Evolutionary conservation across 2,113 vertebrate species (phyloP).

Genomic region (Dicrurus megarhynchus): DNA sequence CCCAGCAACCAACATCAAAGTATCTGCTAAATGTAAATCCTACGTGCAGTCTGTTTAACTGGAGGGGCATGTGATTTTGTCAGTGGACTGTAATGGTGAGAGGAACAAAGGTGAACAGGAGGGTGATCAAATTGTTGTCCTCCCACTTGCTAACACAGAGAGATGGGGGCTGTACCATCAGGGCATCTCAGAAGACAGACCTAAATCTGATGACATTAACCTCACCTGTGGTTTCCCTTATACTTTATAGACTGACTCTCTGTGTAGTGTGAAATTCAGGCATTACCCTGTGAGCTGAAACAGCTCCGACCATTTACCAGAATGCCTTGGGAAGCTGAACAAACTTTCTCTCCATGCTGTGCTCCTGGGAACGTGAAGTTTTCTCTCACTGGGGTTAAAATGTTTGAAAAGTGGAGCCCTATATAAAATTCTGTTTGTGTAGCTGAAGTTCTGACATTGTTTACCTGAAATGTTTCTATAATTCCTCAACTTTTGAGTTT

Average conservation of each 20-base stretch:
- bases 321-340: constrained; percentile 2
- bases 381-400: background rate
- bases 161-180: background rate
- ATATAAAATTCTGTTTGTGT: constrained; percentile 12
- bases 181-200: background rate
- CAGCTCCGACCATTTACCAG: background rate
- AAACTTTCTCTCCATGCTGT: background rate
- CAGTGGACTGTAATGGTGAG: background rate
- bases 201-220: background rate
- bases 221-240: background rate
- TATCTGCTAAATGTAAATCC: background rate
- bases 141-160: background rate
- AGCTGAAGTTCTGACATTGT: background rate
- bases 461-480: constrained; percentile 59
- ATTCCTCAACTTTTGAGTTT: constrained; percentile 50
- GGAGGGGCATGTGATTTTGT: background rate
- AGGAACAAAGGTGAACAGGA: background rate
- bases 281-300: background rate
- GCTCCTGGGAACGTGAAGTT: background rate
- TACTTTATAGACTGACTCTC: background rate
- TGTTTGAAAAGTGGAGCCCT: background rate
- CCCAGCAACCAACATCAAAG: background rate
- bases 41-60: background rate
- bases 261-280: background rate
- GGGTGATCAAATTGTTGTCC: background rate